phyloP scores from a whole-genome alignment of 2,888 invertebrate genomes.

The Brenthis ino region DNA sequence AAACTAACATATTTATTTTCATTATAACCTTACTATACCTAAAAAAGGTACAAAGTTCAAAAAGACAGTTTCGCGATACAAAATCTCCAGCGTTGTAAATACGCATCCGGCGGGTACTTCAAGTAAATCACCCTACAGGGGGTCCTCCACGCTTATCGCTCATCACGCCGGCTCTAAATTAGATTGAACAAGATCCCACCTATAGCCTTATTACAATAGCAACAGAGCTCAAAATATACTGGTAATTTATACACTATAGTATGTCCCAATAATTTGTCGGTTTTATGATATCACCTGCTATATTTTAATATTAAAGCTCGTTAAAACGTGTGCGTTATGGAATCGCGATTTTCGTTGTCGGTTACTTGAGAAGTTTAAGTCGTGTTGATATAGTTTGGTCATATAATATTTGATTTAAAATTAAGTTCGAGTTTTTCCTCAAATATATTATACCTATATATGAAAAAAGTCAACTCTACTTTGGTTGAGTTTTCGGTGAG shows the following conservation, averaged over 20 bases:
- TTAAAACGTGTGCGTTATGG: conserved; percentile 36
- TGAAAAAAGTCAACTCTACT: not conserved
- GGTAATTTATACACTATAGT: conserved; percentile 19
- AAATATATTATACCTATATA: not conserved
- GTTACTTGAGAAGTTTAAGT: conserved; percentile 1
- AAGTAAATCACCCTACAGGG: conserved; percentile 72
- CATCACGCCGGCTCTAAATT: conserved; percentile 65
- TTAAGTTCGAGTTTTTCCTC: too few species aligned
- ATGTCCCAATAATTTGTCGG: conserved; percentile 58
- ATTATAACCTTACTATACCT: not conserved
- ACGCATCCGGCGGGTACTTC: conserved; percentile 39
- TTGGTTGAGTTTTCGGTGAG: not conserved
- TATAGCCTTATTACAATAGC: conserved; percentile 3
- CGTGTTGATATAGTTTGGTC: not conserved
- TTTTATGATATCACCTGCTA: conserved; percentile 52
- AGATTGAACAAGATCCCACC: conserved; percentile 53
- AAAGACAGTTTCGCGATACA: conserved; percentile 27
- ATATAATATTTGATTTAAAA: too few species aligned
- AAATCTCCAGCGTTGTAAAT: conserved; percentile 39
- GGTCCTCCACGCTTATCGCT: conserved; percentile 56
- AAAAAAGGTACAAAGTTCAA: conserved; percentile 9
- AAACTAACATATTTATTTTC: too few species aligned
- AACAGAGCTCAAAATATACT: conserved; percentile 9
- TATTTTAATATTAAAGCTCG: conserved; percentile 37
- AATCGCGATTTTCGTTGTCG: conserved; percentile 28